Conservation (phyloP, 2,797 vertebrate species). For the Limnodromus scolopaceus region DNA sequence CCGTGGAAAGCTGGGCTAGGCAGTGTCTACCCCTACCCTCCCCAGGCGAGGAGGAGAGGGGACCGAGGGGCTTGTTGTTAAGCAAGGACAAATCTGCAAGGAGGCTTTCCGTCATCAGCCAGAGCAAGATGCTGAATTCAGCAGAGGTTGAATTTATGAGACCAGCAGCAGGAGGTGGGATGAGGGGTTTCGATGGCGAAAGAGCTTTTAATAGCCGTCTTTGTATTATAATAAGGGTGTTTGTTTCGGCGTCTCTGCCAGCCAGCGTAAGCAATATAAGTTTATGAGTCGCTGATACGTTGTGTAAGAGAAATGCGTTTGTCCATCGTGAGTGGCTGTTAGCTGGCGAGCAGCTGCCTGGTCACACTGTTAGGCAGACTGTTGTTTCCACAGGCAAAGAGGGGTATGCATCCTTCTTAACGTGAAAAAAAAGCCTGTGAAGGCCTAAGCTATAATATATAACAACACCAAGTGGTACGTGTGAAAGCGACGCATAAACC, state of each 20-base stretch:
- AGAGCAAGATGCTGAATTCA: not conserved
- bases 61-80: not conserved
- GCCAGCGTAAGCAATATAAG: not conserved
- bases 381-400: not conserved
- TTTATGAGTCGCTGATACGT: not conserved
- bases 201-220: not conserved
- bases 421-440: not conserved
- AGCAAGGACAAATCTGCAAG: accelerated
- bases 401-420: not conserved
- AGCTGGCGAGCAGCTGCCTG: not conserved
- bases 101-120: not conserved
- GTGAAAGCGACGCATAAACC: not conserved
- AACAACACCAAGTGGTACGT: not conserved
- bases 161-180: not conserved
- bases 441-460: not conserved
- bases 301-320: not conserved
- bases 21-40: not conserved
- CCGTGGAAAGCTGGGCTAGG: not conserved
- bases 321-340: not conserved
- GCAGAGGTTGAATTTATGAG: not conserved
- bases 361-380: not conserved
- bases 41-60: not conserved
- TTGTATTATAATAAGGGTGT: not conserved
- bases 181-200: not conserved
- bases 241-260: not conserved